Conservation (phyloP, 2,888 invertebrate genomes). For the Oscheius sp. region DNA sequence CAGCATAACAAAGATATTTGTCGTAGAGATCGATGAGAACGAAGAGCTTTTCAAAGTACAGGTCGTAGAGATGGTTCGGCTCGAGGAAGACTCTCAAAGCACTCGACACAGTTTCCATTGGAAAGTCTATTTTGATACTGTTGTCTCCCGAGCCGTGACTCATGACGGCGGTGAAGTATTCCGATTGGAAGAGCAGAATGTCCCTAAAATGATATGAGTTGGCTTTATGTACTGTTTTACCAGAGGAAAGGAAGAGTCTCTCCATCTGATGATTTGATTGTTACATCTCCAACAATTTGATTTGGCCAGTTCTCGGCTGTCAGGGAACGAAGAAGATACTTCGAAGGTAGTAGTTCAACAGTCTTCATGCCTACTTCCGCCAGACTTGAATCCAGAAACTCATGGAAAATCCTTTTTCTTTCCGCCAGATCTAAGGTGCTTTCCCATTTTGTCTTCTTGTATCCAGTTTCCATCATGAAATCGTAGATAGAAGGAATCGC, state of each 20-base stretch:
- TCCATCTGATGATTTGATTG: background rate
- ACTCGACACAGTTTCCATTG: background rate
- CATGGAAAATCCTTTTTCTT: background rate
- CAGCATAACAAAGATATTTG: slow-evolving; percentile 20
- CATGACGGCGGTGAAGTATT: slow-evolving; percentile 20
- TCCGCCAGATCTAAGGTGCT: background rate
- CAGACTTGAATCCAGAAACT: slow-evolving; percentile 4
- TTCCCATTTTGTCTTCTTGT: background rate
- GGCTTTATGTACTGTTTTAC: background rate
- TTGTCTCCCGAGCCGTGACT: background rate
- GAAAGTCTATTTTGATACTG: slow-evolving; percentile 3
- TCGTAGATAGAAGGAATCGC: background rate
- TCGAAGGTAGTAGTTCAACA: background rate
- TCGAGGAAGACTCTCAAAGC: slow-evolving; percentile 17
- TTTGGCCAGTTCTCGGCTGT: background rate
- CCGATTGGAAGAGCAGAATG: slow-evolving; percentile 14
- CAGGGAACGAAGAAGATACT: slow-evolving; percentile 15
- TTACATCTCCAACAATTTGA: background rate
- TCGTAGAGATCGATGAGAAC: slow-evolving; percentile 26
- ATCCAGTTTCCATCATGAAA: slow-evolving; percentile 1
- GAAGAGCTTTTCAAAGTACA: slow-evolving; percentile 6
- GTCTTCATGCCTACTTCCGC: slow-evolving; percentile 1
- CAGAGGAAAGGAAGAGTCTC: background rate
- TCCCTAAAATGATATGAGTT: background rate
- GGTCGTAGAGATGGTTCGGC: slow-evolving; percentile 25